Evolutionary conservation across 2,888 invertebrate genomes (phyloP).

Genomic region (Cheilosia impressa): DNA sequence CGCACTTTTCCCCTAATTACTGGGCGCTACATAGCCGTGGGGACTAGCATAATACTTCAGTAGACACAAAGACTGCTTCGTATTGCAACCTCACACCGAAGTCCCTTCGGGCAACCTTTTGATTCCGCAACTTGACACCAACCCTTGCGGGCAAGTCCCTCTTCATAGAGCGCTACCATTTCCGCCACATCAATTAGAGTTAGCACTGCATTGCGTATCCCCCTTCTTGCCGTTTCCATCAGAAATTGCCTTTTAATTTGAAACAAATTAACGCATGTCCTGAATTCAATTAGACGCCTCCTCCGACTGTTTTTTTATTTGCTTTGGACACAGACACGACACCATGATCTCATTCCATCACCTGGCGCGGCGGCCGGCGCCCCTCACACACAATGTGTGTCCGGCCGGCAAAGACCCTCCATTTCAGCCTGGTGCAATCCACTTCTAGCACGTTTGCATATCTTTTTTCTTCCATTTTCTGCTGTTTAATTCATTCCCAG

Average conservation of each 20-base stretch:
- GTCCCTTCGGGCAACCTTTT: neutral
- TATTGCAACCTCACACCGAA: neutral
- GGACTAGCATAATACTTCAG: too few relatives aligned
- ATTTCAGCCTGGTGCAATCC: slow-evolving; percentile 16
- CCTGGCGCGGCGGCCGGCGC: neutral
- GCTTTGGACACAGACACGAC: neutral
- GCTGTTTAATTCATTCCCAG: slow-evolving; percentile 48
- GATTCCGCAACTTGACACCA: neutral
- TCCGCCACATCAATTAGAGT: slow-evolving; percentile 29
- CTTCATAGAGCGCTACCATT: neutral
- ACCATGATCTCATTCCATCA: slow-evolving; percentile 27
- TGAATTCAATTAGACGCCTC: slow-evolving; percentile 51
- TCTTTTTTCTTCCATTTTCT: neutral
- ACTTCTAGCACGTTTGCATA: neutral
- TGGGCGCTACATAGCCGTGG: too few relatives aligned
- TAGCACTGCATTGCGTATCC: slow-evolving; percentile 20
- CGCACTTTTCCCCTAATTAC: too few relatives aligned
- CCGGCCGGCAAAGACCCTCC: neutral
- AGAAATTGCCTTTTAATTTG: slow-evolving; percentile 45
- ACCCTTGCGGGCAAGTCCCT: neutral
- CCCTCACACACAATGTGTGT: too few relatives aligned
- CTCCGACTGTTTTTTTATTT: neutral
- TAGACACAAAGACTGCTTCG: too few relatives aligned
- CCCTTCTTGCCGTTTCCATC: slow-evolving; percentile 8
- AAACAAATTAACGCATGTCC: slow-evolving; percentile 52